Evolutionary conservation across 1,140 invertebrate genomes (phyloP), one percentile per base, ranked within the genome.

Genomic region (Alviniconcha marisindica): DNA sequence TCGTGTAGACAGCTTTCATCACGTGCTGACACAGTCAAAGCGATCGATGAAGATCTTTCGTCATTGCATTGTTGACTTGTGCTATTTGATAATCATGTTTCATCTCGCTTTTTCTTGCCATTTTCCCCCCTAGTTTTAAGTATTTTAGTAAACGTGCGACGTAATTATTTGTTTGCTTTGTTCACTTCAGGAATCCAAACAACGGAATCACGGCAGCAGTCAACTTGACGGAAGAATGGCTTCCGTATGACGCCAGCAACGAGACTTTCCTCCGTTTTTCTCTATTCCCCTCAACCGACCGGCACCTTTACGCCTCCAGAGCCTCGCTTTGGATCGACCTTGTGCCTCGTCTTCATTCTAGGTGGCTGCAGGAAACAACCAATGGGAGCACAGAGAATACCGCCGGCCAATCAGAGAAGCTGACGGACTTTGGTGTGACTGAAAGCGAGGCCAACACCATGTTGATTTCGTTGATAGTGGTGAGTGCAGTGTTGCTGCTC

Each of bases 181-280:
- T 28, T 10, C 38, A 7, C 14, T 24, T 36, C 73, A 76, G 73
- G 28, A 36, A 76, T 36, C 73, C 73, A 0, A 76, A 51, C 73
- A 31, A 51, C 42, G 42, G 73, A 48, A n/a, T 76, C 14, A 3
- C 73, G 10, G 42, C 44, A 5, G 18, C 7, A 10, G 5, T 38
- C 40, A 28, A 51, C 73, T 1, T 76, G 21, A 12, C 28, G 10
- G 44, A n/a, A 2, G 4, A 48, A 76, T 76, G 73, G 73, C 73
- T 51, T 1, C 73, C 73, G 1, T 76, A 76, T 51, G 73, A 76
- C 73, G 73, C 51, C 73, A 76, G 24, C 73, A 76, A 76, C 40
- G 73, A 76, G 33, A 76, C 73, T 0, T 76, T 51, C 42, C 44
- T 51, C 14, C 73, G 73, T 15, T 51, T 76, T 15, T 31, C 42